These are phyloP conservation scores for Drosophila pallidifrons DNA, from an alignment of 1,140 invertebrate genomes.

Conservation along the genomic window DNA sequence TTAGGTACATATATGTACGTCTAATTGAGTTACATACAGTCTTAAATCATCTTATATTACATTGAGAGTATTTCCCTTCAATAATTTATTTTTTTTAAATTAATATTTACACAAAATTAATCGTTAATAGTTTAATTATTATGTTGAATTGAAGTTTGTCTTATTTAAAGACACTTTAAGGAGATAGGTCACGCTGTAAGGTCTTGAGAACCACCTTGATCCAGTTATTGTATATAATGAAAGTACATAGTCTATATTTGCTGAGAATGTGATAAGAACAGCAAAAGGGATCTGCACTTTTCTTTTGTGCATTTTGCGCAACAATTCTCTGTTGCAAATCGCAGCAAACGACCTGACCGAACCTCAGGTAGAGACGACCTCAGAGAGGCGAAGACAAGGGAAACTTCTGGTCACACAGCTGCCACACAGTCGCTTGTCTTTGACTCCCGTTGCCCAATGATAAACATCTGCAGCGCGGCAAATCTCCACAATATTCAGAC, in stretches of 20 bases:
- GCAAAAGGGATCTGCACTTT: conserved; percentile 13
- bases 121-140: no score
- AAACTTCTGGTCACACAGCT: conserved; percentile 28
- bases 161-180: no score
- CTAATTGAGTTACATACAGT: no score
- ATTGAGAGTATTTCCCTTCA: no score
- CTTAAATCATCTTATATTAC: no score
- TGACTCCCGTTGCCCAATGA: background rate
- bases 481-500: conserved; percentile 1
- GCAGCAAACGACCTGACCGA: conserved; percentile 13
- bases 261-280: background rate
- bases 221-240: background rate
- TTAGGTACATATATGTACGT: no score
- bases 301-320: conserved; percentile 25
- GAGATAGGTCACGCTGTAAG: background rate
- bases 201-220: background rate
- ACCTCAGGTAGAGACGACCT: conserved; percentile 22
- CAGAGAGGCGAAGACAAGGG: background rate
- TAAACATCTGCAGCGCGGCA: conserved; percentile 47
- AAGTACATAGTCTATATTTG: conserved; percentile 4
- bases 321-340: conserved; percentile 15
- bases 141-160: no score
- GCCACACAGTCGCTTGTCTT: conserved; percentile 8
- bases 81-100: no score
- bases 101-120: no score